Evolutionary conservation across 1,140 invertebrate genomes (phyloP).

Genomic region (Lordiphosa mommai): DNA sequence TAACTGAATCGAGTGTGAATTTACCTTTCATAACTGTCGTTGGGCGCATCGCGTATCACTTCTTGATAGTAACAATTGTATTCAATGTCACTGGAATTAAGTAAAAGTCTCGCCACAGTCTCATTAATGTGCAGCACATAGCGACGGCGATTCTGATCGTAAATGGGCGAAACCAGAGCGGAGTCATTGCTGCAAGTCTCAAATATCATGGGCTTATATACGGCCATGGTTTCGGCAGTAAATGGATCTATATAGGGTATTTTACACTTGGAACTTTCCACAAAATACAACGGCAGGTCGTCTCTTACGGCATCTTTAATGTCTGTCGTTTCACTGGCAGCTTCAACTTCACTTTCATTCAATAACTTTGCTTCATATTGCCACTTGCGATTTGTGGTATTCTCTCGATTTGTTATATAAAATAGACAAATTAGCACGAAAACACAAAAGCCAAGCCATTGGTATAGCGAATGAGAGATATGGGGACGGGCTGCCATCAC

Average conservation of each 20-base stretch:
- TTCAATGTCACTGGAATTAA: constrained; percentile 39
- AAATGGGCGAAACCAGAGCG: constrained; percentile 44
- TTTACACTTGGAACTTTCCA: constrained; percentile 32
- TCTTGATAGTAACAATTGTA: constrained; percentile 60
- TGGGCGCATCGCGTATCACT: constrained; percentile 18
- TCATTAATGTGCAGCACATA: constrained; percentile 49
- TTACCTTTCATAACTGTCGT: constrained; percentile 52
- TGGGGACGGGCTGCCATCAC: too few relatives aligned
- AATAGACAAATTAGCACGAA: neutral
- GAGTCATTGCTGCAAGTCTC: constrained; percentile 47
- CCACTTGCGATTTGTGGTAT: too few relatives aligned
- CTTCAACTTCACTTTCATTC: neutral
- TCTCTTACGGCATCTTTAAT: neutral
- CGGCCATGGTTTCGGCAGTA: constrained; percentile 17
- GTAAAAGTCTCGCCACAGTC: constrained; percentile 15
- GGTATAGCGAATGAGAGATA: neutral
- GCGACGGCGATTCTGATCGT: constrained; percentile 21
- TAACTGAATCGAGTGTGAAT: too few relatives aligned
- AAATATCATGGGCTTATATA: constrained; percentile 22
- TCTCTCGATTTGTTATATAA: too few relatives aligned
- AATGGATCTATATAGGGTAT: constrained; percentile 59
- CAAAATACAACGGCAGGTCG: constrained; percentile 17
- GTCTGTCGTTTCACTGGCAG: too few relatives aligned
- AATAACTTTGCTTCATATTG: neutral
- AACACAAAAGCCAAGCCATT: neutral